A percentile compares a stretch with the other conserved stretches of the same genome.
These are phyloP conservation scores for Galaxias olidus DNA, from an alignment of 2,797 vertebrate genomes.

Conservation along the genomic window DNA sequence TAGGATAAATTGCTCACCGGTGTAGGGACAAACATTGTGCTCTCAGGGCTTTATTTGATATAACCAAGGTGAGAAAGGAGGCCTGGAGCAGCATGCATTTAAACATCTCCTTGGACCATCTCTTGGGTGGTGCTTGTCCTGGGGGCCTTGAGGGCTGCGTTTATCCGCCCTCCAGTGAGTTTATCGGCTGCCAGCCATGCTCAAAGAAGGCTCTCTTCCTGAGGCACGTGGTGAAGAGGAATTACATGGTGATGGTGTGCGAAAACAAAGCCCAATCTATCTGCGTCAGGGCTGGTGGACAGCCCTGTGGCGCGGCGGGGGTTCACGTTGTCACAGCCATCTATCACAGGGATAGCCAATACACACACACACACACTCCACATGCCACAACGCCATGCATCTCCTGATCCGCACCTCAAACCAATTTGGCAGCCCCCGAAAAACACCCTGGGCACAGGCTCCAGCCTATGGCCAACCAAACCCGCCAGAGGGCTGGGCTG, in stretches of 20 bases:
- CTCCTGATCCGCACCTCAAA: not conserved
- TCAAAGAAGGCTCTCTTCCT: conserved; percentile 33
- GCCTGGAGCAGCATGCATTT: conserved; percentile 57
- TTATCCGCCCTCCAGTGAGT: conserved; percentile 46
- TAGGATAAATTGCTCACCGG: conserved; percentile 59
- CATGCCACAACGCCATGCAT: not conserved
- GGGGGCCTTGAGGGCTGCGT: conserved; percentile 49
- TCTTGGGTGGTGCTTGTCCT: conserved; percentile 52
- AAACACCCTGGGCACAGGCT: not conserved
- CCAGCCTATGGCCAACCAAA: not conserved
- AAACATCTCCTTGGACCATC: conserved; percentile 68
- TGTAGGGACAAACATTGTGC: conserved; percentile 60
- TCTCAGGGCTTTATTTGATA: conserved; percentile 45
- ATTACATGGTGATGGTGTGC: conserved; percentile 69
- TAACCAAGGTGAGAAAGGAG: conserved; percentile 58
- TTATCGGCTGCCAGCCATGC: conserved; percentile 49
- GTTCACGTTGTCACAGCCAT: conserved; percentile 65
- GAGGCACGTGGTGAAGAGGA: conserved; percentile 68
- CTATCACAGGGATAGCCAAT: conserved; percentile 68
- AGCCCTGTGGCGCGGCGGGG: conserved; percentile 57
- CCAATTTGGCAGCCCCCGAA: not conserved
- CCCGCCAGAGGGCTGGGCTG: conserved; percentile 20
- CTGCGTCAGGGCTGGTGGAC: conserved; percentile 73
- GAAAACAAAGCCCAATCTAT: conserved; percentile 76
- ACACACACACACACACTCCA: conserved; percentile 62